A percentile compares a stretch with the other conserved stretches of the same genome.
Evolutionary conservation across 2,797 vertebrate genomes (phyloP).

Genomic region (Anguilla megastoma): DNA sequence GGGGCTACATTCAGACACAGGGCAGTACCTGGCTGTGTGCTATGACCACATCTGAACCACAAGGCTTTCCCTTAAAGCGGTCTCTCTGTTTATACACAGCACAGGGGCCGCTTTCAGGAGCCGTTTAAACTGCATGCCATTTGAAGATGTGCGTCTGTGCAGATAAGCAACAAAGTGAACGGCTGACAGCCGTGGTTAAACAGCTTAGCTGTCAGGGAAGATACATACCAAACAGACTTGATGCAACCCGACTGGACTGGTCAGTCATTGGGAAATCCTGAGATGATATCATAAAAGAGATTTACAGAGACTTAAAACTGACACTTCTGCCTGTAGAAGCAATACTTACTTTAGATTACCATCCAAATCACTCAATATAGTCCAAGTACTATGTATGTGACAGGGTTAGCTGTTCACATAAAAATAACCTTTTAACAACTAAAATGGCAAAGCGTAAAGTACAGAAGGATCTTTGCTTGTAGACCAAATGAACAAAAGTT

Average conservation of each 20-base stretch:
- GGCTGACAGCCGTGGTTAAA: neutral
- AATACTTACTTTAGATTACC: neutral
- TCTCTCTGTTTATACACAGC: neutral
- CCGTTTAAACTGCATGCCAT: neutral
- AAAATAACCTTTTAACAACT: neutral
- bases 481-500: neutral
- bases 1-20: neutral
- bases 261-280: neutral
- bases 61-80: neutral
- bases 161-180: neutral
- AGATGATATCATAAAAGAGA: neutral
- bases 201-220: conserved; percentile 5
- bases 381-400: neutral
- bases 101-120: neutral
- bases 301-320: neutral
- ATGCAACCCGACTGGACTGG: neutral
- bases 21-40: neutral
- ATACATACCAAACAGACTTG: neutral
- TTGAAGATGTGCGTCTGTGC: neutral
- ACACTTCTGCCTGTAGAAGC: neutral
- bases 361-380: neutral
- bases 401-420: neutral
- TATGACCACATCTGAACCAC: neutral
- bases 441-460: neutral
- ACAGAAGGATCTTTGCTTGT: neutral